These are phyloP conservation scores for Chaetorhynchus papuensis DNA, from an alignment of 2,113 vertebrate species.

Conservation along the genomic window DNA sequence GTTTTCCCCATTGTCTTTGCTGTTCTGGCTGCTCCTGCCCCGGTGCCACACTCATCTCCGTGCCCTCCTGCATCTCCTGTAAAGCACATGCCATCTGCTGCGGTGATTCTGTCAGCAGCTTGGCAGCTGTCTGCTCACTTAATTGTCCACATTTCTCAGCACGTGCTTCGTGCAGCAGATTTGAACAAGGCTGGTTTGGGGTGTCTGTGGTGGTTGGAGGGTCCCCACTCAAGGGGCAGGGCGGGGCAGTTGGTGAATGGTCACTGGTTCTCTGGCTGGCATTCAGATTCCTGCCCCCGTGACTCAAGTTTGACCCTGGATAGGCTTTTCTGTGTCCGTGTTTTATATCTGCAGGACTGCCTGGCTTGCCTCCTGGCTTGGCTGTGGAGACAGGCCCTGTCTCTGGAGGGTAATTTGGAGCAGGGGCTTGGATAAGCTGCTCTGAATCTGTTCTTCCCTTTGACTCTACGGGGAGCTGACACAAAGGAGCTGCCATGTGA, in stretches of 20 bases:
- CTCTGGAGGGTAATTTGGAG: background rate
- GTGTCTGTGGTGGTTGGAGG: background rate
- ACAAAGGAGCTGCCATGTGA: background rate
- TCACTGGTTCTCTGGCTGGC: background rate
- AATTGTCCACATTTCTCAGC: constrained; percentile 37
- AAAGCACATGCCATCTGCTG: constrained; percentile 69
- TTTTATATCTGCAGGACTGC: background rate
- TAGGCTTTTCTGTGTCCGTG: background rate
- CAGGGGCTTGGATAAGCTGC: background rate
- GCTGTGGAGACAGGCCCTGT: background rate
- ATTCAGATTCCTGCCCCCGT: background rate
- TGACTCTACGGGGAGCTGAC: background rate
- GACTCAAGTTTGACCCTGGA: background rate
- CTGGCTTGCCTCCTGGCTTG: background rate
- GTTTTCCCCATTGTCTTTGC: background rate
- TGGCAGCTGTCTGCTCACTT: constrained; percentile 58
- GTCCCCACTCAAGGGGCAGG: background rate
- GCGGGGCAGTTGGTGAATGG: accelerated
- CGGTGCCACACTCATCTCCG: background rate
- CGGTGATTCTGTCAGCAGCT: constrained; percentile 58
- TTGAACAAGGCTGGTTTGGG: background rate
- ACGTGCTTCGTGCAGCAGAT: background rate
- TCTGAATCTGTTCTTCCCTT: background rate
- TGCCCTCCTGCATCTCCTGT: background rate
- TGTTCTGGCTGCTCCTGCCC: background rate